These are phyloP conservation scores for Hyperopisus bebe DNA, from an alignment of 2,113 vertebrate genomes.

Conservation along the genomic window DNA sequence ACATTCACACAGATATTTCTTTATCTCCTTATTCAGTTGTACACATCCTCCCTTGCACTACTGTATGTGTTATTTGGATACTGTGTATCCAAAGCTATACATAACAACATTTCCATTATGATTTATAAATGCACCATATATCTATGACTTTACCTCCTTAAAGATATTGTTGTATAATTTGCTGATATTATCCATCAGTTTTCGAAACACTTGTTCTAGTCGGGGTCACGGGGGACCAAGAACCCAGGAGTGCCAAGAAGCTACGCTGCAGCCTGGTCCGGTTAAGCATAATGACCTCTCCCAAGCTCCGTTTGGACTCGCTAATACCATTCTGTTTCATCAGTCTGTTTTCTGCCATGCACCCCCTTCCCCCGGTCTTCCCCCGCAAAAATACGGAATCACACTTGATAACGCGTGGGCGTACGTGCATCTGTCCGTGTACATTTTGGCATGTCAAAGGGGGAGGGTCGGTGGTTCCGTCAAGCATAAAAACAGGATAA, in stretches of 20 bases:
- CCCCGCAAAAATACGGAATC: neutral
- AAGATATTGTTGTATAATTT: neutral
- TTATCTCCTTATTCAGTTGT: neutral
- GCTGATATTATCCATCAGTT: neutral
- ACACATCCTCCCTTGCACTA: neutral
- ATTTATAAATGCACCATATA: neutral
- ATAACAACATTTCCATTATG: neutral
- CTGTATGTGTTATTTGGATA: neutral
- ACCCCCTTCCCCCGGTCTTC: neutral
- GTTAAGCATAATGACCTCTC: conserved; percentile 53
- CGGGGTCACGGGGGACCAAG: neutral
- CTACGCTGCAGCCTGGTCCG: neutral
- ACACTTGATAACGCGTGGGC: neutral
- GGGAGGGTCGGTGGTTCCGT: neutral
- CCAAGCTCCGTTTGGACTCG: conserved; percentile 33
- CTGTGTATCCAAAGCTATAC: neutral
- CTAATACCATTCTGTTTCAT: neutral
- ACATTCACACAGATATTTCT: neutral
- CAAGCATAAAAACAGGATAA: neutral
- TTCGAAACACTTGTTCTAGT: neutral
- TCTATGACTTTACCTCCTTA: neutral
- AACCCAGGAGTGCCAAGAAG: neutral
- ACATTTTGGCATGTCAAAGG: neutral
- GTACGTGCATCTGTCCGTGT: neutral
- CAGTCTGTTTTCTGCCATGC: neutral